Conservation (phyloP, 2,888 invertebrate genomes). For the Eristalis arbustorum region DNA sequence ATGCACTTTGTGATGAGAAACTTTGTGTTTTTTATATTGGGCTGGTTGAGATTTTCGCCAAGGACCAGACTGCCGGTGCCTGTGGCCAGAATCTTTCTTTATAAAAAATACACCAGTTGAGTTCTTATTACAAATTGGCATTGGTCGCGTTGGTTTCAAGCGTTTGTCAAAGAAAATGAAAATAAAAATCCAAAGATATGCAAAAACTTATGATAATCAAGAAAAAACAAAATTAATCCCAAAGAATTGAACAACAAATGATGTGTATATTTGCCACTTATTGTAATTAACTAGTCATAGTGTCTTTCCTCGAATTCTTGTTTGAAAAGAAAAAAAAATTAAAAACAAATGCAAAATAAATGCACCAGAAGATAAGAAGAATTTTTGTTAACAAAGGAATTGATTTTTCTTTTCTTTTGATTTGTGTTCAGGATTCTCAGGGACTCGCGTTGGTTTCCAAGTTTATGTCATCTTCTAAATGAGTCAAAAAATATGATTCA, state of each 20-base stretch:
- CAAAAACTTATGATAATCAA: conserved; percentile 14
- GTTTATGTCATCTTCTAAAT: too few relatives aligned
- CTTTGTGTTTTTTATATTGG: conserved; percentile 28
- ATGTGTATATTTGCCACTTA: conserved; percentile 34
- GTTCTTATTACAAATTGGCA: conserved; percentile 51
- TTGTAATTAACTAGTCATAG: conserved; percentile 27
- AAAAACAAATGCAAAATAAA: conserved; percentile 49
- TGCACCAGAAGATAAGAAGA: conserved; percentile 45
- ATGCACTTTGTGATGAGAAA: conserved; percentile 50
- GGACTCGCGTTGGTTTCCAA: too few relatives aligned
- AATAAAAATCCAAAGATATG: conserved; percentile 2
- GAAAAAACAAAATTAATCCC: conserved; percentile 1
- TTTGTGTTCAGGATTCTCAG: not conserved
- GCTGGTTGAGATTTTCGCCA: conserved; percentile 46
- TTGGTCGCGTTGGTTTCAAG: conserved; percentile 25
- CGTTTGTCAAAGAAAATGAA: not conserved
- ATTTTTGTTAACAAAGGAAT: conserved; percentile 47
- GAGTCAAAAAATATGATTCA: too few relatives aligned
- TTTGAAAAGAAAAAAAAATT: not conserved
- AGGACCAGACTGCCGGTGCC: not conserved
- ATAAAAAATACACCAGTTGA: conserved; percentile 15
- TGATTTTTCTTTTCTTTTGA: conserved; percentile 1
- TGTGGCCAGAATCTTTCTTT: conserved; percentile 47
- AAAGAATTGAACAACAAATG: not conserved
- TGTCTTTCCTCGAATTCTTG: conserved; percentile 52